phyloP scores from a whole-genome alignment of 2,113 vertebrate species.

The Erythrolamprus reginae region DNA sequence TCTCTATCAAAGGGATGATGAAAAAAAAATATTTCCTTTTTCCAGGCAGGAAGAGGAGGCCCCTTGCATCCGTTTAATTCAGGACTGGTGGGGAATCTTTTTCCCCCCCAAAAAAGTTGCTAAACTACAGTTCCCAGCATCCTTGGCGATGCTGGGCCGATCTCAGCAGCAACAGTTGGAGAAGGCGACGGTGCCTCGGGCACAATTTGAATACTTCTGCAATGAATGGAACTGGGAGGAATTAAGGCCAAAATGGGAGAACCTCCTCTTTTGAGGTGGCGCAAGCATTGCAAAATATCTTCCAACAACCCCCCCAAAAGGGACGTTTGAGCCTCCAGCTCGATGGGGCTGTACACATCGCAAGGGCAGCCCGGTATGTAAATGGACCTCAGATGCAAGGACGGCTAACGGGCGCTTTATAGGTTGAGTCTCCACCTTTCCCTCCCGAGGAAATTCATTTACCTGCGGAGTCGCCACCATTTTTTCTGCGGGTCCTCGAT shows the following conservation, averaged over 20 bases:
- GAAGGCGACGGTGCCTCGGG: not conserved
- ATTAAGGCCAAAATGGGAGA: not conserved
- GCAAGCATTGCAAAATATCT: not conserved
- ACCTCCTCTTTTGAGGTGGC: not conserved
- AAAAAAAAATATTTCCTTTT: not conserved
- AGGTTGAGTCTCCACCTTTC: not conserved
- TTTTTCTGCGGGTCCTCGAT: not conserved
- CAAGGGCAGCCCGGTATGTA: not conserved
- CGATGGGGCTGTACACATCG: not conserved
- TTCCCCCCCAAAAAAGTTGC: not conserved
- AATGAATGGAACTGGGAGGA: not conserved
- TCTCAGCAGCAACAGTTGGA: not conserved
- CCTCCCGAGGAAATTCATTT: not conserved
- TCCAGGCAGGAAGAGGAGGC: not conserved
- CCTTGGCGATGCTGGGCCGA: not conserved
- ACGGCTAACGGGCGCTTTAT: not conserved
- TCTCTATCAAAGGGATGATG: not conserved
- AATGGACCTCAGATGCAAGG: no score
- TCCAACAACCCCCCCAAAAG: not conserved
- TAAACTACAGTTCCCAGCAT: not conserved
- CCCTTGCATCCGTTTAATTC: not conserved
- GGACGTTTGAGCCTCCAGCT: not conserved
- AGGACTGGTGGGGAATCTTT: not conserved
- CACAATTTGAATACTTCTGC: not conserved
- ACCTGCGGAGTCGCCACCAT: conserved; percentile 15